Conservation (phyloP, 2,797 vertebrate genomes). For the Clamator glandarius region DNA sequence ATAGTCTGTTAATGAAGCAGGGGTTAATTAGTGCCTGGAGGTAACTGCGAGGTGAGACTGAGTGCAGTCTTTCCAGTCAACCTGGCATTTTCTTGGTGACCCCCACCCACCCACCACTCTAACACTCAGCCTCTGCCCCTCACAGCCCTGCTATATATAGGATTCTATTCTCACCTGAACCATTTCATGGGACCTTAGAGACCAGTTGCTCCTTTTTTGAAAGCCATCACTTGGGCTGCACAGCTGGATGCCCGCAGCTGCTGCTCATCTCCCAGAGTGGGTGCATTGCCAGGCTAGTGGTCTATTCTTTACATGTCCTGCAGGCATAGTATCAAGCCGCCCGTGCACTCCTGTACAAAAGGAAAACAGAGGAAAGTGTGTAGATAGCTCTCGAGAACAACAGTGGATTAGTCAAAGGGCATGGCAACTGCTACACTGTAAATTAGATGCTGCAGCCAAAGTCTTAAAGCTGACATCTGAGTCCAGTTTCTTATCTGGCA, state of each 20-base stretch:
- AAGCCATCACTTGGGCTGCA: not conserved
- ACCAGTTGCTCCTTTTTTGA: not conserved
- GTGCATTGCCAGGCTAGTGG: not conserved
- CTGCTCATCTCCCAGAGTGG: not conserved
- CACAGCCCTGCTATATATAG: accelerated
- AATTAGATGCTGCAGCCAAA: not conserved
- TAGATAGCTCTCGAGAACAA: not conserved
- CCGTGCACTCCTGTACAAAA: not conserved
- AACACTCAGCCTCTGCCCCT: not conserved
- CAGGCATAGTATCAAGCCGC: not conserved
- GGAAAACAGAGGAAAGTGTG: not conserved
- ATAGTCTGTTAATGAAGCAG: not conserved
- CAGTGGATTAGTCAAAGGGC: not conserved
- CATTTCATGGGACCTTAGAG: not conserved
- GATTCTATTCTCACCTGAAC: not conserved
- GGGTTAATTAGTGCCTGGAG: not conserved
- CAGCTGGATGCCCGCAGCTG: not conserved
- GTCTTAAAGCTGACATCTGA: not conserved
- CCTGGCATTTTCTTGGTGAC: not conserved
- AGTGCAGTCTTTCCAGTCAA: not conserved
- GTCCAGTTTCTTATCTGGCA: not conserved
- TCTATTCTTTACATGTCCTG: not conserved
- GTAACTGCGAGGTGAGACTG: not conserved
- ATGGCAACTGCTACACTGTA: not conserved
- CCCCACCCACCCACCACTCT: not conserved